Conservation (phyloP, 2,797 vertebrate genomes). For the Anniella stebbinsi region DNA sequence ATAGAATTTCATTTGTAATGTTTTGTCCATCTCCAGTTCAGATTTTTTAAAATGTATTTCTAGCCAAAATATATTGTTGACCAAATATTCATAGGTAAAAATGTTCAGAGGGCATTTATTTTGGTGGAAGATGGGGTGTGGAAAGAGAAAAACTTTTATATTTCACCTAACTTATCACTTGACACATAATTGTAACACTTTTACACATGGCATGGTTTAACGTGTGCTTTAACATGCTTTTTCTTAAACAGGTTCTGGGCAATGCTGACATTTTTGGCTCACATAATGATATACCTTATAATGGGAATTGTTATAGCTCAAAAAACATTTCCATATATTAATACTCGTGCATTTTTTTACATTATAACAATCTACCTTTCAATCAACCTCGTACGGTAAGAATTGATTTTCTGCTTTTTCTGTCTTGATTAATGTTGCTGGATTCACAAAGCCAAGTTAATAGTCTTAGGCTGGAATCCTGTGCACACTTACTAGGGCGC, state of each 20-base stretch:
- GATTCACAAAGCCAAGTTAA: neutral
- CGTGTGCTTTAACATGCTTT: neutral
- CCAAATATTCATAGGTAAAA: neutral
- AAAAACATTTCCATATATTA: slow-evolving; percentile 59
- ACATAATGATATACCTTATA: slow-evolving; percentile 73
- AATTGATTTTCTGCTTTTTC: neutral
- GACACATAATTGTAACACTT: neutral
- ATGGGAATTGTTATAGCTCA: slow-evolving; percentile 74
- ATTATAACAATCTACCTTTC: slow-evolving; percentile 31
- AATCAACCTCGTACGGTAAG: slow-evolving; percentile 40
- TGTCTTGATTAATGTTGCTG: neutral
- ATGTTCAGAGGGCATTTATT: neutral
- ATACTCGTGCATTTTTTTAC: slow-evolving; percentile 55
- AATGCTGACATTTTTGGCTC: slow-evolving; percentile 72
- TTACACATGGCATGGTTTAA: neutral
- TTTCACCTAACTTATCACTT: neutral
- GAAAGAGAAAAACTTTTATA: neutral
- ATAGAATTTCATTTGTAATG: neutral
- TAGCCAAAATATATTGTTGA: neutral
- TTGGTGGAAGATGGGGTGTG: neutral
- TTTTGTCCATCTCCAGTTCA: neutral
- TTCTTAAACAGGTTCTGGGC: slow-evolving; percentile 73
- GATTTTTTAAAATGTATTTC: neutral
- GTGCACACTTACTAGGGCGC: neutral
- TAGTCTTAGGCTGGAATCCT: neutral